Percentiles rank a stretch among this genome's conserved stretches.
Conservation (phyloP, 92 coral and sea anemone genomes). For the Galaxea fascicularis region DNA sequence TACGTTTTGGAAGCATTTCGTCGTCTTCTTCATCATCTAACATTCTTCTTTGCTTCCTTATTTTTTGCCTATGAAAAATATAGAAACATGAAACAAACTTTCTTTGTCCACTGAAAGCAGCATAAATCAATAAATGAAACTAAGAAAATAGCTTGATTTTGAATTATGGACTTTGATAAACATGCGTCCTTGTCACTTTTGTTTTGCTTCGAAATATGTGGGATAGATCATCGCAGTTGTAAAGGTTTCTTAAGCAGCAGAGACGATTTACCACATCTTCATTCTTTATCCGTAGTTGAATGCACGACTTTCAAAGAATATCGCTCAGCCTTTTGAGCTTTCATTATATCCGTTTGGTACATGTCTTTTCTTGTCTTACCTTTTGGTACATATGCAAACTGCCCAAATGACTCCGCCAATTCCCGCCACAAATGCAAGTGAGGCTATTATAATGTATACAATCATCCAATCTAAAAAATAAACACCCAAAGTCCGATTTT, state of each 20-base stretch:
- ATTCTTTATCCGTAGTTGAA: too few species aligned
- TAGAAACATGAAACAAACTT: neutral
- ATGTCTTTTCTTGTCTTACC: constrained; percentile 60
- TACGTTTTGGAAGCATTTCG: constrained; percentile 98
- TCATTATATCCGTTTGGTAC: too few species aligned
- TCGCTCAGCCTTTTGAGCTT: too few species aligned
- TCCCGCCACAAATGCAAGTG: constrained; percentile 94
- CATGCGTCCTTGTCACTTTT: too few species aligned
- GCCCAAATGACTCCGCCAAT: constrained; percentile 97
- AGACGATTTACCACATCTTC: too few species aligned
- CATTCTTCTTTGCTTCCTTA: constrained; percentile 85
- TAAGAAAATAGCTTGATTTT: too few species aligned
- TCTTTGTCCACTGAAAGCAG: neutral
- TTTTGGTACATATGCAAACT: constrained; percentile 87
- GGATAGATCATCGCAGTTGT: too few species aligned
- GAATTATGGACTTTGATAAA: too few species aligned
- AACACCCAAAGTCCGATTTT: neutral
- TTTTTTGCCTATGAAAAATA: constrained; percentile 68
- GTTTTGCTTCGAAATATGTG: too few species aligned
- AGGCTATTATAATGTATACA: constrained; percentile 91
- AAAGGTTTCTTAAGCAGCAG: too few species aligned
- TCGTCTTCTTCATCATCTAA: constrained; percentile 97
- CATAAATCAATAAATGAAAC: neutral
- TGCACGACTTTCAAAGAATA: too few species aligned
- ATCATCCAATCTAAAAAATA: constrained; percentile 91